phyloP scores from a whole-genome alignment of 2,797 vertebrate species.

The Hoplostethus mediterraneus region DNA sequence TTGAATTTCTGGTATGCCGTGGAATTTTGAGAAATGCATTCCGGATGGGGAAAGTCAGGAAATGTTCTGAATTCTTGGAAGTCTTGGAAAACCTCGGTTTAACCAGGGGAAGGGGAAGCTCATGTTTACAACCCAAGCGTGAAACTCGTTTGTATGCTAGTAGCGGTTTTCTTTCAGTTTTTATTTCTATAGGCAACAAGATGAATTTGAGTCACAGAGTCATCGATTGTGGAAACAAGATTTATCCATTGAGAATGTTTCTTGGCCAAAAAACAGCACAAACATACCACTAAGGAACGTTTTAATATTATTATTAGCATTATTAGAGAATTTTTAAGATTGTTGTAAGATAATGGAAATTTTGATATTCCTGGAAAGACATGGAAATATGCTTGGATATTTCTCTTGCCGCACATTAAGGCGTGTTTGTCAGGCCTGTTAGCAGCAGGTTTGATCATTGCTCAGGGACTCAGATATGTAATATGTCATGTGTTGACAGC shows the following conservation, averaged over 20 bases:
- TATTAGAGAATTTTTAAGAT: not conserved
- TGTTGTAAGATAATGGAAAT: not conserved
- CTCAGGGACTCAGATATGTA: conserved; percentile 9
- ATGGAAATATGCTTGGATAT: not conserved
- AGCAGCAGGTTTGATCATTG: not conserved
- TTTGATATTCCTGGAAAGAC: not conserved
- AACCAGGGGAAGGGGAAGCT: not conserved
- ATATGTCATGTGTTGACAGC: conserved; percentile 25
- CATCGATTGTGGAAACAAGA: no score
- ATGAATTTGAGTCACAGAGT: no score
- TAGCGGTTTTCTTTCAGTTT: not conserved
- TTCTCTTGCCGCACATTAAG: not conserved
- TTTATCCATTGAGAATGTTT: no score
- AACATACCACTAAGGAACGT: no score
- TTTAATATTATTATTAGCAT: no score
- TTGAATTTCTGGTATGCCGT: not conserved
- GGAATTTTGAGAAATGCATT: not conserved
- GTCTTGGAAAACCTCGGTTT: not conserved
- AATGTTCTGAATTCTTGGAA: not conserved
- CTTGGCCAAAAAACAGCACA: no score
- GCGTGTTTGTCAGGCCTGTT: conserved; percentile 16
- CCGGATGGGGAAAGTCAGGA: not conserved
- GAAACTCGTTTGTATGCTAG: not conserved
- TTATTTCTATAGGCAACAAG: not conserved
- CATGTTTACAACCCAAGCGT: not conserved